Evolutionary conservation across 2,113 vertebrate genomes (phyloP).

Genomic region (Oryzias javanicus): DNA sequence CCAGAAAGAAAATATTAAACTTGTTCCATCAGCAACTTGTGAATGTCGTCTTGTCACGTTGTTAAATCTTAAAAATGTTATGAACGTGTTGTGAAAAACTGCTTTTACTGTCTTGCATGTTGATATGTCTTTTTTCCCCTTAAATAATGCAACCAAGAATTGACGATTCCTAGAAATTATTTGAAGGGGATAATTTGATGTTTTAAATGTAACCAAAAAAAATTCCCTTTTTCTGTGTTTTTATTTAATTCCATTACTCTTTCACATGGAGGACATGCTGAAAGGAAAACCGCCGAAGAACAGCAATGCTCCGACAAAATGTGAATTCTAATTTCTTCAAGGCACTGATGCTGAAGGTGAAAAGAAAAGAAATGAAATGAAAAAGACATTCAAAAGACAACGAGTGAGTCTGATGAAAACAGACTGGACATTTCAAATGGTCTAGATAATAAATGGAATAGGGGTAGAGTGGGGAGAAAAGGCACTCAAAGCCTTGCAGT

Average conservation of each 20-base stretch:
- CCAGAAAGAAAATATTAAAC: too few relatives aligned
- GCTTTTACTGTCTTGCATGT: too few relatives aligned
- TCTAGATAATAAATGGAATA: slow-evolving; percentile 33
- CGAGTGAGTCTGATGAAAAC: slow-evolving; percentile 14
- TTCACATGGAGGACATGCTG: slow-evolving; percentile 3
- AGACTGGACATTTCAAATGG: slow-evolving; percentile 29
- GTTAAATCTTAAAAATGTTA: too few relatives aligned
- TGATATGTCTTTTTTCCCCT: too few relatives aligned
- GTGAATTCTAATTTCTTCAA: slow-evolving; percentile 20
- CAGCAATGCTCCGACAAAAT: neutral
- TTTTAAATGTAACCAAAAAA: too few relatives aligned
- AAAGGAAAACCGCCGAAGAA: neutral
- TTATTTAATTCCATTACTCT: neutral
- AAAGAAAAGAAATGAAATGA: slow-evolving; percentile 47
- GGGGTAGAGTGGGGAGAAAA: slow-evolving; percentile 5
- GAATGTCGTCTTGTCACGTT: too few relatives aligned
- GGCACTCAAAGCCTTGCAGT: slow-evolving; percentile 35
- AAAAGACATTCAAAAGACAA: slow-evolving; percentile 4
- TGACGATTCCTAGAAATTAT: too few relatives aligned
- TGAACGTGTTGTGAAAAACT: too few relatives aligned
- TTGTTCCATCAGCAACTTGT: too few relatives aligned
- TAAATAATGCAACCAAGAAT: too few relatives aligned
- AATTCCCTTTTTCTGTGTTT: neutral
- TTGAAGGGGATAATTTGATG: too few relatives aligned
- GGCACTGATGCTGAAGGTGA: slow-evolving; percentile 18